Evolutionary conservation across 2,113 vertebrate genomes (phyloP), one percentile per base, ranked within the genome.

Genomic region (Megalops atlanticus): DNA sequence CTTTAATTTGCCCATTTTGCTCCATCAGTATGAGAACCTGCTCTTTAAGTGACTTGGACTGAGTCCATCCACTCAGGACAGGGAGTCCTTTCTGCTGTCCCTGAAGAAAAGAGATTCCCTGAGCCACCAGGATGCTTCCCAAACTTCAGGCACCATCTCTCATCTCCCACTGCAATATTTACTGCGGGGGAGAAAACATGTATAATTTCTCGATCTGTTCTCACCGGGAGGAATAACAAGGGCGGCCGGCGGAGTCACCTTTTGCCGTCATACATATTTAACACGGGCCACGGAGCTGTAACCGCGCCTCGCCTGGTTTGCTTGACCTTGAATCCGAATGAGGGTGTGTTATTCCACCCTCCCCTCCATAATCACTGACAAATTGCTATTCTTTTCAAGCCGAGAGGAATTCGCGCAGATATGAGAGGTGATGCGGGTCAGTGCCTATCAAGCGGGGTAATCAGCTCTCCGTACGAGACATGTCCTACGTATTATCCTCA

Each of bases 141-240:
- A 74, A 69, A 40, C 33, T 64, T 73, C 73, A 74, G 76, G 73
- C 75, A 39, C 54, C 70, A 79, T 83, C 81, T 81, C 71, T 89
- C 86, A 85, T 73, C 82, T n/a, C 82, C 83, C 73, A 52, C 86
- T 92, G 85, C 89, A 90, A 90, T 90, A 91, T 92, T 92, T 88
- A 92, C 84, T 86, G 85, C 86, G 84, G 8, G 79, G 76, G 83
- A 74, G 88, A 84, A 80, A 71, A 82, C 76, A 79, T 80, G 78
- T 80, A 77, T 74, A 85, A 82, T 80, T 81, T 86, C 81, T 45
- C 36, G n/a, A 81, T 76, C 80, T 41, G 64, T 76, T 86, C 81
- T 38, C 70, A n/a, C 40, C n/a, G 73, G 36, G 49, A 82, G 85
- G 72, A 68, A 85, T 86, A 78, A 84, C 27, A 11, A 79, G 35